Evolutionary conservation across 2,888 invertebrate genomes (phyloP).

Genomic region (Himalopsyche japonica): DNA sequence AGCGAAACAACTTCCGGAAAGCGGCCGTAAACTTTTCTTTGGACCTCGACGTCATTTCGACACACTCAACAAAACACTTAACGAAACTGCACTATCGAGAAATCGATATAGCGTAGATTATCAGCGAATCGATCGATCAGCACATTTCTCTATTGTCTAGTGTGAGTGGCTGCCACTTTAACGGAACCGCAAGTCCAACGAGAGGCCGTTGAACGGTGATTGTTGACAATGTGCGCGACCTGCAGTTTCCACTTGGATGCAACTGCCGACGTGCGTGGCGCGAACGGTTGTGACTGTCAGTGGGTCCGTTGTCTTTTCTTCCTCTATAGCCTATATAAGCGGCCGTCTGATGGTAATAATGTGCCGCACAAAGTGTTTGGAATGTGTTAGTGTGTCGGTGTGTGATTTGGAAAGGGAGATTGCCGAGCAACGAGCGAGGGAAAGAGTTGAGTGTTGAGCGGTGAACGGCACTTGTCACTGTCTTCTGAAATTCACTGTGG

Average conservation of each 20-base stretch:
- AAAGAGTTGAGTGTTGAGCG: background rate
- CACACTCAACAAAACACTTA: constrained; percentile 42
- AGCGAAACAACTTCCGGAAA: constrained; percentile 76
- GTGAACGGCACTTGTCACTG: background rate
- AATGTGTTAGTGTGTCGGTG: background rate
- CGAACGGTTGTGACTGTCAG: background rate
- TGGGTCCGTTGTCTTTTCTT: background rate
- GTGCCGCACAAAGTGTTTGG: background rate
- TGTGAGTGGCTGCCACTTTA: background rate
- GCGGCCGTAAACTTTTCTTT: constrained; percentile 83
- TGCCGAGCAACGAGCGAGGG: background rate
- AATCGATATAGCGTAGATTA: background rate
- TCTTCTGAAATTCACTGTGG: background rate
- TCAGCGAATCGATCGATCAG: background rate
- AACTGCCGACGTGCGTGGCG: background rate
- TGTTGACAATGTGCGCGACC: background rate
- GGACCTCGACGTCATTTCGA: constrained; percentile 72
- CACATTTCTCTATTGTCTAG: background rate
- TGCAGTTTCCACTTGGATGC: background rate
- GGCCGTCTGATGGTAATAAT: background rate
- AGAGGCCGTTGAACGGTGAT: background rate
- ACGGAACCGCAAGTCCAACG: background rate
- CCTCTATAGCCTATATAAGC: background rate
- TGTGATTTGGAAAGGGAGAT: constrained; percentile 14
- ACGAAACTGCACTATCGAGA: background rate